These are phyloP conservation scores for Hypotaenidia philippensis DNA, from an alignment of 2,797 vertebrate genomes.

Conservation along the genomic window DNA sequence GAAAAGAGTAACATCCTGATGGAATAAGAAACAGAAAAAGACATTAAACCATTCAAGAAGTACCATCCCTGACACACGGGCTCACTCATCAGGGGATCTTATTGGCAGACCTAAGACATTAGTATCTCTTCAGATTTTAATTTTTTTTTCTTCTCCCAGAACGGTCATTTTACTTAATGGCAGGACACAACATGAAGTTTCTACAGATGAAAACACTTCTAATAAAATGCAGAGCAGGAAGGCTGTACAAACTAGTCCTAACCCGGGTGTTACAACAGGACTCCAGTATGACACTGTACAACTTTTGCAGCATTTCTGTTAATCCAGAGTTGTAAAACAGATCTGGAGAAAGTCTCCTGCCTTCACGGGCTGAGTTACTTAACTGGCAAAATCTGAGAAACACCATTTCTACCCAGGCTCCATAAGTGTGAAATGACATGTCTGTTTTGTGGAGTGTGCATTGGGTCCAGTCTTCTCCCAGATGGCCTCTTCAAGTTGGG, in stretches of 20 bases:
- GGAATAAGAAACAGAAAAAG: background rate
- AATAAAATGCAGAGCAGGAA: background rate
- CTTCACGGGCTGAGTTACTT: background rate
- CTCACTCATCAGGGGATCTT: background rate
- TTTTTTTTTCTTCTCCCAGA: fast-evolving
- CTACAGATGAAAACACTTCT: background rate
- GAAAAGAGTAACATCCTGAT: background rate
- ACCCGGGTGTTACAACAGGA: background rate
- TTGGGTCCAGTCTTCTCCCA: background rate
- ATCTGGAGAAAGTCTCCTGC: background rate
- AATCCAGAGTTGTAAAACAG: background rate
- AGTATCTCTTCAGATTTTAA: background rate
- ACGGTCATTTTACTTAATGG: background rate
- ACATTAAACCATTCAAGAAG: background rate
- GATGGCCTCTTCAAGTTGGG: background rate
- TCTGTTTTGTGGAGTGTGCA: background rate
- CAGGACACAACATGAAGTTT: background rate
- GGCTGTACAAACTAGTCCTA: background rate
- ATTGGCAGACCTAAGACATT: background rate
- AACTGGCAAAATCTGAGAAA: background rate
- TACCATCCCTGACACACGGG: background rate
- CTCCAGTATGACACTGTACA: background rate
- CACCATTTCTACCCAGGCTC: background rate
- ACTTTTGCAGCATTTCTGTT: background rate
- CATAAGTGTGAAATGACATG: background rate